phyloP scores from a whole-genome alignment of 2,888 invertebrate genomes.

The Sinhomidia bicolor region DNA sequence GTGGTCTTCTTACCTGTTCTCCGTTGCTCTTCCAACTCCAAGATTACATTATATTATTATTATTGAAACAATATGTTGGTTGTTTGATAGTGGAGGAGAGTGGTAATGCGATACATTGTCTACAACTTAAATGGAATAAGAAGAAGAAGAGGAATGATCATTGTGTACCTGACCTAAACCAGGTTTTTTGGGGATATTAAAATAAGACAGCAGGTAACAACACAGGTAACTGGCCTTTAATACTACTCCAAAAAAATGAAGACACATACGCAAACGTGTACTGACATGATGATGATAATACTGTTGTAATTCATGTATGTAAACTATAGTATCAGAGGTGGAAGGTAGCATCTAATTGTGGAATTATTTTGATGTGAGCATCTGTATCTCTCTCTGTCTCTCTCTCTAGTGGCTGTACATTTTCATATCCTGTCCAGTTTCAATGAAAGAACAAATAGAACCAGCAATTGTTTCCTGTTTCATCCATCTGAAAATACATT shows the following conservation, averaged over 20 bases:
- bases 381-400: constrained; percentile 18
- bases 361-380: constrained; percentile 38
- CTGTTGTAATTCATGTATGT: too few species aligned
- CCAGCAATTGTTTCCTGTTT: too few species aligned
- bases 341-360: too few species aligned
- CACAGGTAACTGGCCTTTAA: constrained; percentile 66
- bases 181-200: neutral
- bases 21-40: neutral
- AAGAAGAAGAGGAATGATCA: too few species aligned
- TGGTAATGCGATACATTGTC: constrained; percentile 48
- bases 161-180: constrained; percentile 57
- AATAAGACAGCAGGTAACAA: constrained; percentile 41
- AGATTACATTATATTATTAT: constrained; percentile 25
- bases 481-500: too few species aligned
- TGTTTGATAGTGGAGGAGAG: constrained; percentile 12
- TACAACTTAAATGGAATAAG: constrained; percentile 23
- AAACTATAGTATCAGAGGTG: too few species aligned
- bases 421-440: constrained; percentile 61
- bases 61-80: too few species aligned
- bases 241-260: too few species aligned
- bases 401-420: neutral
- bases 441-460: too few species aligned
- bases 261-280: too few species aligned
- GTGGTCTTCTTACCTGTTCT: neutral
- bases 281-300: too few species aligned